These are phyloP conservation scores for Cremastobaeus sp. DNA, from an alignment of 2,888 invertebrate species.

Conservation along the genomic window DNA sequence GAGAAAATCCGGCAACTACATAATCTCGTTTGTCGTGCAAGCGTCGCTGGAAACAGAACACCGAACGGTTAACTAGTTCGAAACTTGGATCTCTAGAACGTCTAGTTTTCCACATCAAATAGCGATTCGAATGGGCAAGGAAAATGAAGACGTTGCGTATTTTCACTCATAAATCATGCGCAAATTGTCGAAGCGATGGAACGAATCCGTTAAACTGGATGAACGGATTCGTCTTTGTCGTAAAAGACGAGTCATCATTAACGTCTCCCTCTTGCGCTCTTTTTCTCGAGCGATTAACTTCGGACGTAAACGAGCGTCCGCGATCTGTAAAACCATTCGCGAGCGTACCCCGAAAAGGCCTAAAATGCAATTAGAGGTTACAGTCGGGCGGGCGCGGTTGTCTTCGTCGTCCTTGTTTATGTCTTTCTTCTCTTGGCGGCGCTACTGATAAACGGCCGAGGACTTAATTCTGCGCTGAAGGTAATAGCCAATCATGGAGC, in stretches of 20 bases:
- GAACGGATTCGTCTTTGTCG: conserved; percentile 51
- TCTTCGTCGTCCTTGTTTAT: conserved; percentile 42
- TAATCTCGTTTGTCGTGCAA: conserved; percentile 25
- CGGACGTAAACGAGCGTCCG: conserved; percentile 48
- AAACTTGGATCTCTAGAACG: not conserved
- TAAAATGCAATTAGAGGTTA: conserved; percentile 72
- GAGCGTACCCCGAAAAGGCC: conserved; percentile 62
- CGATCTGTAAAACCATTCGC: conserved; percentile 22
- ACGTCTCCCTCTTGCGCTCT: conserved; percentile 23
- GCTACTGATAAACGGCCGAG: conserved; percentile 53
- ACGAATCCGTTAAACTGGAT: conserved; percentile 46
- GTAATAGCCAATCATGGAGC: conserved; percentile 77
- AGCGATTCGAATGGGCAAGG: no score
- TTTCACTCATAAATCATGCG: conserved; percentile 52
- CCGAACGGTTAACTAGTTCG: not conserved
- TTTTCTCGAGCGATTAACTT: conserved; percentile 51
- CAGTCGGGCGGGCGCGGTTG: conserved; percentile 64
- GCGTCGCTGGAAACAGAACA: no score
- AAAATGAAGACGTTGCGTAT: conserved; percentile 13
- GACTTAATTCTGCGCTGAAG: conserved; percentile 73
- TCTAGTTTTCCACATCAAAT: no score
- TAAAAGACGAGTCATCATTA: conserved; percentile 53
- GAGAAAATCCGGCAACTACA: conserved; percentile 37
- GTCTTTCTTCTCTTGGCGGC: conserved; percentile 35
- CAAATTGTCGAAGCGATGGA: conserved; percentile 38